phyloP scores from a whole-genome alignment of 1,140 invertebrate genomes.

The Wasmannia auropunctata region DNA sequence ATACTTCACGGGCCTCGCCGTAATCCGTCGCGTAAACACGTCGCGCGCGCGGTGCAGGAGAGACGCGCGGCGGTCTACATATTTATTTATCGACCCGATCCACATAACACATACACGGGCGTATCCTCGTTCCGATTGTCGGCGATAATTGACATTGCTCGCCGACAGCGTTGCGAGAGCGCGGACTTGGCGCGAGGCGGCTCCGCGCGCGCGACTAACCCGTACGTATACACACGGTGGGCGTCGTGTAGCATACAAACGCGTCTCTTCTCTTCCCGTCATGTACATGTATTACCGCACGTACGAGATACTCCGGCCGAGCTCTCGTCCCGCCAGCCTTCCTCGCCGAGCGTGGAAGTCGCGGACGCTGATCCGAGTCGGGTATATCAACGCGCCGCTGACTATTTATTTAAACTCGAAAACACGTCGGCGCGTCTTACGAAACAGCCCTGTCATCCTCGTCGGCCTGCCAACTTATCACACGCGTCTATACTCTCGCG shows the following conservation, averaged over 20 bases:
- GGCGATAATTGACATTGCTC: neutral
- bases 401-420: no score
- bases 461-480: neutral
- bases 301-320: no score
- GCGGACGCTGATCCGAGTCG: no score
- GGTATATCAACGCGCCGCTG: no score
- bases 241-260: neutral
- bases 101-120: neutral
- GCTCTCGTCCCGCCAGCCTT: no score
- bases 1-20: neutral
- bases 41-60: no score
- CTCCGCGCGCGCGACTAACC: neutral
- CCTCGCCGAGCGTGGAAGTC: no score
- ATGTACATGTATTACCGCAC: no score
- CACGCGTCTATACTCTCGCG: neutral
- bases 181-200: neutral
- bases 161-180: neutral
- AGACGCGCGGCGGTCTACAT: neutral
- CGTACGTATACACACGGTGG: neutral
- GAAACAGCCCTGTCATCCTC: constrained; percentile 38
- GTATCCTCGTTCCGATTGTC: constrained; percentile 5
- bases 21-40: constrained; percentile 35
- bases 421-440: neutral
- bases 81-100: constrained; percentile 18
- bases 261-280: neutral